A percentile compares a stretch with the other conserved stretches of the same genome.
Evolutionary conservation across 2,113 vertebrate genomes (phyloP).

Genomic region (Pomatorhinus ruficollis): DNA sequence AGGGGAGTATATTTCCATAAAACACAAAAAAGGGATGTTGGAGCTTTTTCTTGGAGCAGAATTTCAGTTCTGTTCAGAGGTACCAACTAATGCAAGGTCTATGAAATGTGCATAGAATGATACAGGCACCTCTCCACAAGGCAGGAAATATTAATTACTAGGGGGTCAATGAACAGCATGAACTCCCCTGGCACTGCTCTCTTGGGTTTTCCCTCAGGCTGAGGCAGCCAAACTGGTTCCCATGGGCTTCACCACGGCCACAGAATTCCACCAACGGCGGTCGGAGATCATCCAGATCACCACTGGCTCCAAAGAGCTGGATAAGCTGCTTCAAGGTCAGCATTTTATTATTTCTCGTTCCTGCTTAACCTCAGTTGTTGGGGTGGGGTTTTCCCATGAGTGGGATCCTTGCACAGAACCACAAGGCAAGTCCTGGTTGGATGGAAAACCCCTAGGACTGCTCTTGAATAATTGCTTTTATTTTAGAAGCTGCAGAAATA

Average conservation of each 20-base stretch:
- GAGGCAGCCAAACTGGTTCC: conserved; percentile 96
- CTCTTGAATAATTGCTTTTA: background rate
- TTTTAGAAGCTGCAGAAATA: background rate
- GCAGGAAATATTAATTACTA: background rate
- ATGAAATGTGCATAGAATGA: background rate
- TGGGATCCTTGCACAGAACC: background rate
- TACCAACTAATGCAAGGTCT: background rate
- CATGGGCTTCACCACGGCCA: conserved; percentile 97
- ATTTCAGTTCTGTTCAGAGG: background rate
- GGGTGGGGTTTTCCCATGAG: background rate
- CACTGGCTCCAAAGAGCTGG: conserved; percentile 97
- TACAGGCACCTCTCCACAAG: background rate
- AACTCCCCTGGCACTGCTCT: background rate
- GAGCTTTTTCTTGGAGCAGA: background rate
- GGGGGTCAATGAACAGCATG: accelerated
- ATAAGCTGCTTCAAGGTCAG: conserved; percentile 91
- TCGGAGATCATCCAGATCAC: conserved; percentile 98
- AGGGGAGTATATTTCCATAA: background rate
- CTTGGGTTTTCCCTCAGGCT: conserved; percentile 66
- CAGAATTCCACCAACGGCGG: conserved; percentile 94
- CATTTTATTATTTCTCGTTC: background rate
- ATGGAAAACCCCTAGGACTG: background rate
- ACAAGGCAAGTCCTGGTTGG: background rate
- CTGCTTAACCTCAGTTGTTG: background rate
- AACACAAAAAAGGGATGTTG: background rate